Conservation (phyloP, 2,888 invertebrate species). For the Sinodicranocentrus sp. region DNA sequence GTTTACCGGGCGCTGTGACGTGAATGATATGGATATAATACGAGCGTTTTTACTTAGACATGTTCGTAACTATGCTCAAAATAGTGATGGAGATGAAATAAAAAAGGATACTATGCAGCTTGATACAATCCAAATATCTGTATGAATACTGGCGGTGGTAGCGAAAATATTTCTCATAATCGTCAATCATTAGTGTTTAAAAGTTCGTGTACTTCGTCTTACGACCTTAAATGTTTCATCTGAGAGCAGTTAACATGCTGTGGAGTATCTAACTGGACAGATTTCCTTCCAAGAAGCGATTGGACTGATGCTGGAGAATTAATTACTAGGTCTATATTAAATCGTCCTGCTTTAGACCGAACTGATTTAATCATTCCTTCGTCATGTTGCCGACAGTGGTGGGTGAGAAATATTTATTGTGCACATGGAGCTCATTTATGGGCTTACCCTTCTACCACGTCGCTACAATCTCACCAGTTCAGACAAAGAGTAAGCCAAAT, state of each 20-base stretch:
- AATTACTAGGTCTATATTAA: neutral
- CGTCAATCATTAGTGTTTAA: neutral
- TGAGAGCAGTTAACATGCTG: slow-evolving; percentile 69
- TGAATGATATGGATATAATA: slow-evolving; percentile 37
- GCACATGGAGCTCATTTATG: slow-evolving; percentile 60
- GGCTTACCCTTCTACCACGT: slow-evolving; percentile 39
- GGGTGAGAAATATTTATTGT: slow-evolving; percentile 64
- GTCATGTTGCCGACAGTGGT: slow-evolving; percentile 64
- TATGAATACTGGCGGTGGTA: neutral
- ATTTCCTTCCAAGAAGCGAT: slow-evolving; percentile 47
- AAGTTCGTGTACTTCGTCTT: neutral
- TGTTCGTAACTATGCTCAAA: slow-evolving; percentile 35
- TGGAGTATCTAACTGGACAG: slow-evolving; percentile 63
- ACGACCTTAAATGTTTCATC: neutral
- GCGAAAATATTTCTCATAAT: neutral
- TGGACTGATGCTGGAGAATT: slow-evolving; percentile 32
- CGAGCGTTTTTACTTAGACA: slow-evolving; percentile 35
- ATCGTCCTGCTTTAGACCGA: slow-evolving; percentile 38
- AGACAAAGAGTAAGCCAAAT: slow-evolving; percentile 58
- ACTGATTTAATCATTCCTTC: slow-evolving; percentile 57
- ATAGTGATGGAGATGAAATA: neutral
- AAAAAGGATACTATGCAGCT: slow-evolving; percentile 40
- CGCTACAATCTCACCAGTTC: slow-evolving; percentile 51
- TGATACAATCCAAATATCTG: slow-evolving; percentile 53
- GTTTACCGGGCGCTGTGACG: slow-evolving; percentile 42